These are phyloP conservation scores for Hydrotaea cyrtoneurina DNA, from an alignment of 2,888 invertebrate species.

Conservation along the genomic window DNA sequence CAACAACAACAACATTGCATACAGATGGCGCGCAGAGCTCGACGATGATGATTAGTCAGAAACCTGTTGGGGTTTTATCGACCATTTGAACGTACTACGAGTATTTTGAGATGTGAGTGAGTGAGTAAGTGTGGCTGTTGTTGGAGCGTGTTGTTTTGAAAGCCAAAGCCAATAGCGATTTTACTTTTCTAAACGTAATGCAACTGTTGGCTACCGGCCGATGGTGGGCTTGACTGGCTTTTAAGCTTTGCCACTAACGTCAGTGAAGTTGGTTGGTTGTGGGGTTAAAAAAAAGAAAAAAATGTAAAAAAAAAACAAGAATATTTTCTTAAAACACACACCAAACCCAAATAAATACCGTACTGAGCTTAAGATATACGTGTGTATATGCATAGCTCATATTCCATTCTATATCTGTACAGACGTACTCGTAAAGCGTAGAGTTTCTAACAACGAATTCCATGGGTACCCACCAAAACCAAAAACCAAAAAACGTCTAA, in stretches of 20 bases:
- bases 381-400: background rate
- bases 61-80: constrained; percentile 71
- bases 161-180: constrained; percentile 3
- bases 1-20: constrained; percentile 51
- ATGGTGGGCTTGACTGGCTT: constrained; percentile 25
- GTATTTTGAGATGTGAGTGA: background rate
- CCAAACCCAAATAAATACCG: constrained; percentile 5
- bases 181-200: background rate
- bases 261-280: constrained; percentile 10
- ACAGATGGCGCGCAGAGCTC: constrained; percentile 45
- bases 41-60: constrained; percentile 73
- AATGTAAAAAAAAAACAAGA: background rate
- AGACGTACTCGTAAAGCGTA: background rate
- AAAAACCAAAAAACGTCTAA: constrained; percentile 28
- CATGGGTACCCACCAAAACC: constrained; percentile 4
- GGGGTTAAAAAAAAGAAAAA: constrained; percentile 49
- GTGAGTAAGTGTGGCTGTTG: background rate
- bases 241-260: too few species aligned
- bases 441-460: constrained; percentile 16
- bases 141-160: constrained; percentile 7
- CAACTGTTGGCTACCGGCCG: constrained; percentile 1
- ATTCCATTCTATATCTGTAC: background rate
- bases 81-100: background rate
- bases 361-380: too few species aligned
- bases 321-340: constrained; percentile 27